Percentiles rank a stretch among this genome's conserved stretches.
Evolutionary conservation across 2,888 invertebrate species (phyloP).

Genomic region (Pammene fasciana): DNA sequence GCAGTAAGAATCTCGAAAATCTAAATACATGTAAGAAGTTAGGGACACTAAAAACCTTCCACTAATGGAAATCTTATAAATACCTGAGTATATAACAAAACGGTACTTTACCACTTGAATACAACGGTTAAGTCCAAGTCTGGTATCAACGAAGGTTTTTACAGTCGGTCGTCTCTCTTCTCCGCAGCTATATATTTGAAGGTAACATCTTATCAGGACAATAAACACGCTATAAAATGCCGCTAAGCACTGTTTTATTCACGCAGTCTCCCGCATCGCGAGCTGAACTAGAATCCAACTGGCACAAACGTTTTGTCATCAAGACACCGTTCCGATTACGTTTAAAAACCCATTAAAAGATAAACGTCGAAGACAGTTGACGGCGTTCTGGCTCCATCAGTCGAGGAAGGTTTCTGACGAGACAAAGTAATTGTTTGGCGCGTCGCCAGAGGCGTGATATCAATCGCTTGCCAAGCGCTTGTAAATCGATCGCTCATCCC

Average conservation of each 20-base stretch:
- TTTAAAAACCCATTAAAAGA: slow-evolving; percentile 42
- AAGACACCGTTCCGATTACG: slow-evolving; percentile 25
- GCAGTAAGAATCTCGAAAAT: too few relatives aligned
- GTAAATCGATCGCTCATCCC: background rate
- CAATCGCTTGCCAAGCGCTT: background rate
- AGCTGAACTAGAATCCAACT: background rate
- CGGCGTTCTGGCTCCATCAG: slow-evolving; percentile 65
- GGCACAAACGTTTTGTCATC: slow-evolving; percentile 16
- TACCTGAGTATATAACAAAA: too few relatives aligned
- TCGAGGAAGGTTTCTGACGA: slow-evolving; percentile 71
- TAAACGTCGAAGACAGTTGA: slow-evolving; percentile 39
- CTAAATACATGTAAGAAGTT: too few relatives aligned
- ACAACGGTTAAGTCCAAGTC: background rate
- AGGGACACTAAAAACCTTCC: too few relatives aligned
- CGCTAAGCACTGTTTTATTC: slow-evolving; percentile 13
- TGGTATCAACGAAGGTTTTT: background rate
- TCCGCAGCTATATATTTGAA: background rate
- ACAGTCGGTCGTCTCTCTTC: background rate
- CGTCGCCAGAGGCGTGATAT: slow-evolving; percentile 59
- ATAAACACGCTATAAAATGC: slow-evolving; percentile 7
- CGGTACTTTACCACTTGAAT: too few relatives aligned
- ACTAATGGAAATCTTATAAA: too few relatives aligned
- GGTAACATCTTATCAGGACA: slow-evolving; percentile 1
- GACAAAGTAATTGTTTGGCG: slow-evolving; percentile 79
- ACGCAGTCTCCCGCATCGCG: background rate